Evolutionary conservation across 1,140 invertebrate genomes (phyloP).

Genomic region (Camponotus vicinus): DNA sequence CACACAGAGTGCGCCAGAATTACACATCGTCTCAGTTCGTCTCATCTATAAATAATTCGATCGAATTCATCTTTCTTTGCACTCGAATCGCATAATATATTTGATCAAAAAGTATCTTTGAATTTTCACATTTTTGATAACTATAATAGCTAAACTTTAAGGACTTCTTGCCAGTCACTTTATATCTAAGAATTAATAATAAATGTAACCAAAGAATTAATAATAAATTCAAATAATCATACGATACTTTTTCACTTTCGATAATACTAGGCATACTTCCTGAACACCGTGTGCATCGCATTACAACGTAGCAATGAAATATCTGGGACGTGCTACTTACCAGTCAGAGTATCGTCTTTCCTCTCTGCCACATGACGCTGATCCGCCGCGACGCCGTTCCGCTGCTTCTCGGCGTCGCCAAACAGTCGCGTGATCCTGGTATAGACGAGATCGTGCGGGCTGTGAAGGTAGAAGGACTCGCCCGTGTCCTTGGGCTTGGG

Average conservation of each 20-base stretch:
- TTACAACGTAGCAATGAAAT: conserved; percentile 49
- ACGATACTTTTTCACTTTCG: conserved; percentile 32
- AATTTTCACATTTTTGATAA: not conserved
- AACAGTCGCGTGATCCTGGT: conserved; percentile 93
- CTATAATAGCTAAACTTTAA: not conserved
- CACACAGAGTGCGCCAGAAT: conserved; percentile 13
- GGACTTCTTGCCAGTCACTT: not conserved
- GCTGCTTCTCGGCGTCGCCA: conserved; percentile 81
- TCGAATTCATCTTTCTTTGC: not conserved
- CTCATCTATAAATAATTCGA: not conserved
- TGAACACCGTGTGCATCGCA: conserved; percentile 34
- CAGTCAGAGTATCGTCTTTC: conserved; percentile 84
- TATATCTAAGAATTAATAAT: not conserved
- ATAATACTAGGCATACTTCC: not conserved
- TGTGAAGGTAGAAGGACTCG: conserved; percentile 94
- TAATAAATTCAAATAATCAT: not conserved
- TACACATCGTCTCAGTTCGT: not conserved
- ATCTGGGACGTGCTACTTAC: conserved; percentile 82
- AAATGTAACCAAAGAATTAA: not conserved
- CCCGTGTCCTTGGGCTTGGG: conserved; percentile 82
- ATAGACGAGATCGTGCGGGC: conserved; percentile 91
- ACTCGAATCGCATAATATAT: not conserved
- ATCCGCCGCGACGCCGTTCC: conserved; percentile 73
- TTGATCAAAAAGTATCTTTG: not conserved
- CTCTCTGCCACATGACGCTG: conserved; percentile 73